A percentile compares a stretch with the other conserved stretches of the same genome.
Evolutionary conservation across 92 coral and sea anemone genomes (phyloP).

Genomic region (Zoanthus sansibaricus): DNA sequence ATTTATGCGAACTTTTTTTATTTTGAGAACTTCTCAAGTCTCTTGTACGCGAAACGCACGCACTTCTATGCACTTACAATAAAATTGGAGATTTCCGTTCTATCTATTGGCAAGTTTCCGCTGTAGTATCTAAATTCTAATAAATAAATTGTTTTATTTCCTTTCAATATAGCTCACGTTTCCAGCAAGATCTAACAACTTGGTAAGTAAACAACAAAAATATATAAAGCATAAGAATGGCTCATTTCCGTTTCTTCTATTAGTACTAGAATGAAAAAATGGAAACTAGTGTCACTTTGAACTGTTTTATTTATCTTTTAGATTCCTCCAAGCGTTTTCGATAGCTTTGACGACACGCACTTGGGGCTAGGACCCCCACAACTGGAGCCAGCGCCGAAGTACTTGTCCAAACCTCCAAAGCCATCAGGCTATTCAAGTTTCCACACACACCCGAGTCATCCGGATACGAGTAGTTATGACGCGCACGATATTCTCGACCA

Average conservation of each 20-base stretch:
- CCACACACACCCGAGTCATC: constrained; percentile 94
- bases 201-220: constrained; percentile 94
- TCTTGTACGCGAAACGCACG: constrained; percentile 59
- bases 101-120: constrained; percentile 17
- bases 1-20: constrained; percentile 72
- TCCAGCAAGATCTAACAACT: constrained; percentile 99
- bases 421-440: constrained; percentile 84
- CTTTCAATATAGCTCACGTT: constrained; percentile 88
- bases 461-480: constrained; percentile 91
- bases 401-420: constrained; percentile 90
- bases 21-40: constrained; percentile 57
- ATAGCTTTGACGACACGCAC: constrained; percentile 97
- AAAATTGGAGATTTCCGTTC: constrained; percentile 54
- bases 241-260: constrained; percentile 88
- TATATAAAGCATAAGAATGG: constrained; percentile 69
- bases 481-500: constrained; percentile 99
- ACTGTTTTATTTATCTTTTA: constrained; percentile 61
- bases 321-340: constrained; percentile 99
- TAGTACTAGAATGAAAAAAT: constrained; percentile 43
- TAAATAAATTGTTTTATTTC: constrained; percentile 57
- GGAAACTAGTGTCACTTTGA: constrained; percentile 14
- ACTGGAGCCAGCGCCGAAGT: constrained; percentile 92
- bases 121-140: constrained; percentile 49
- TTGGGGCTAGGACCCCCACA: constrained; percentile 83
- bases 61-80: constrained; percentile 72